Percentiles rank a stretch among this genome's conserved stretches.
These are phyloP conservation scores for Hipparchia sbordonii DNA, from an alignment of 2,888 invertebrate genomes.

Conservation along the genomic window DNA sequence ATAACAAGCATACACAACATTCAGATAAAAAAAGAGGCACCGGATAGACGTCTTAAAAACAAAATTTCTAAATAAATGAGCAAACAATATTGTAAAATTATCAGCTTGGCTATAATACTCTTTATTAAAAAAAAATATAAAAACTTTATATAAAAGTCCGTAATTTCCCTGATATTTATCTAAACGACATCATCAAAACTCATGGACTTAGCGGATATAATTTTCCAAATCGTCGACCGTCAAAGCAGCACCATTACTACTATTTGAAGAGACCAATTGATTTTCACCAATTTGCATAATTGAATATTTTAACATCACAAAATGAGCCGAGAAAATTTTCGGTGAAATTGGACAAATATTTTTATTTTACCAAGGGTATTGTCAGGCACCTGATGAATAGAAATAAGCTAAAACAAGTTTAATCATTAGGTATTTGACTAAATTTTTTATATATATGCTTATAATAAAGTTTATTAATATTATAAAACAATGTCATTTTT, in stretches of 20 bases:
- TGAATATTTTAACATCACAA: conserved; percentile 20
- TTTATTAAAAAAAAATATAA: too few species aligned
- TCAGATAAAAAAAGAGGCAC: too few species aligned
- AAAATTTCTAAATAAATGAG: too few species aligned
- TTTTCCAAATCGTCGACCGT: conserved; percentile 4
- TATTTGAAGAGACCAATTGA: conserved; percentile 18
- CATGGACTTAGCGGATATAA: not conserved
- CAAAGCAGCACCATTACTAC: conserved; percentile 2
- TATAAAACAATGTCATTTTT: too few species aligned
- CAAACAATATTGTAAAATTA: too few species aligned
- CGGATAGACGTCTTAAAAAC: too few species aligned
- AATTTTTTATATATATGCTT: too few species aligned
- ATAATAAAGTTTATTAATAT: too few species aligned
- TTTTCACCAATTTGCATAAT: conserved; percentile 22
- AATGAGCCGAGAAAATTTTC: conserved; percentile 18
- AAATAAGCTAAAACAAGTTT: not conserved
- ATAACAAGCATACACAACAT: too few species aligned
- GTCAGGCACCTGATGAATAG: not conserved
- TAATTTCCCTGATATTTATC: not conserved
- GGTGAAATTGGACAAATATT: conserved; percentile 14
- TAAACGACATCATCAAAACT: not conserved
- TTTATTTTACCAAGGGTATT: conserved; percentile 3
- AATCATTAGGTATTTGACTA: too few species aligned
- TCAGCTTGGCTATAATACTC: too few species aligned
- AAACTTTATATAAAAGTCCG: too few species aligned